Base-by-base conservation (phyloP, 2,113 vertebrate genomes). In the Pedionomus torquatus region DNA sequence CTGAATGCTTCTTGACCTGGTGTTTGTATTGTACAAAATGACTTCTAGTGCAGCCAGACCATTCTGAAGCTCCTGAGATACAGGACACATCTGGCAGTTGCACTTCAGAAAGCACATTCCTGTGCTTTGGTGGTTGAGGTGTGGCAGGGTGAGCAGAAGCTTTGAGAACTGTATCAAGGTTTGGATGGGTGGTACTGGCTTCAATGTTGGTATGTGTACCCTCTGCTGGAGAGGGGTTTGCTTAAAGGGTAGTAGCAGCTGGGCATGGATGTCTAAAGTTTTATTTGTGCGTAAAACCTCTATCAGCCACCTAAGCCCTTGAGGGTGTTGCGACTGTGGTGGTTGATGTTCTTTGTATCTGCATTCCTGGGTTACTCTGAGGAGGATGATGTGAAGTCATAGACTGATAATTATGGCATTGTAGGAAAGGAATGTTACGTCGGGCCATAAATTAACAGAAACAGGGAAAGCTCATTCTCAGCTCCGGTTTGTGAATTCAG, bases 301-400 rank as follows among this genome's bases (percentile, higher is more conserved):
- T 74, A 23, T 77, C 66, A 33, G 90, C n/a, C 78, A 65, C 57
- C 54, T 46, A 85, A 85, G 85, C 63, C 63, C 84, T 85, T 49
- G 49, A 85, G 81, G 84, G 39, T 82, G 89, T 81, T 58, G 26
- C 3, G 52, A 91, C 64, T 44, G 43, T 77, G 69, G 20, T 80
- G 26, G 83, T 60, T 93, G 76, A 41, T 78, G 58, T 87, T 87
- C 81, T 92, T 71, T 90, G 18, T 92, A 20, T 87, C 37, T 93
- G 69, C 93, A 82, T 97, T 96, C 86, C 90, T 92, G 81, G 92
- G 95, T 95, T 91, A 77, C 83, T 93, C 61, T 54, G 37, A 87
- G 69, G 37, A 89, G 61, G 65, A 66, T 89, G 84, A 84, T 17
- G 37, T 85, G 74, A 89, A 89, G 24, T 91, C 54, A 46, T 79